Conservation (phyloP, 2,797 vertebrate species). For the Odontamblyopus lacepedii region DNA sequence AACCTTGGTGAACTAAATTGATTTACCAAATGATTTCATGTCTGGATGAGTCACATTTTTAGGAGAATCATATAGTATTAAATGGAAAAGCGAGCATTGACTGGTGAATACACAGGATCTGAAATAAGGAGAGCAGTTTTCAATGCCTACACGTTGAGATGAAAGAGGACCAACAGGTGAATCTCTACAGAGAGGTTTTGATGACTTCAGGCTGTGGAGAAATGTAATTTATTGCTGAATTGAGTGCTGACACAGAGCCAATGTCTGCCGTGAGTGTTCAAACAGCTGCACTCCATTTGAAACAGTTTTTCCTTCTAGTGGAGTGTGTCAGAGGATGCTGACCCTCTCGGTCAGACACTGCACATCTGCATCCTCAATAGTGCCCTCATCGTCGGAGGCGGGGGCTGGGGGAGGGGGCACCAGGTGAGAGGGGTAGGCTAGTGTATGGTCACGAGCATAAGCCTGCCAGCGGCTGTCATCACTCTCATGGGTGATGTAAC, state of each 20-base stretch:
- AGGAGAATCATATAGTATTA: not conserved
- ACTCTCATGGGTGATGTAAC: slow-evolving; percentile 91
- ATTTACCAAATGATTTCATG: slow-evolving; percentile 12
- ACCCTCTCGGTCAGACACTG: slow-evolving; percentile 88
- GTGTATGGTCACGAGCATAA: slow-evolving; percentile 77
- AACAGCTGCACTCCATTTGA: slow-evolving; percentile 27
- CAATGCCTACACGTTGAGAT: slow-evolving; percentile 25
- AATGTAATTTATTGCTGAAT: slow-evolving; percentile 26
- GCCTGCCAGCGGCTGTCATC: slow-evolving; percentile 88
- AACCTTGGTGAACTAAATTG: slow-evolving; percentile 39
- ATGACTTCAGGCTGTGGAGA: slow-evolving; percentile 23
- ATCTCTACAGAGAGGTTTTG: slow-evolving; percentile 9
- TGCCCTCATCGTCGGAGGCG: slow-evolving; percentile 71
- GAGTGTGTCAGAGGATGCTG: slow-evolving; percentile 82
- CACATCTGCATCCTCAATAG: slow-evolving; percentile 77
- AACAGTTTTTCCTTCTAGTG: slow-evolving; percentile 5
- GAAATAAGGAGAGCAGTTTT: slow-evolving; percentile 9
- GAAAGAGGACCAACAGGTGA: slow-evolving; percentile 19
- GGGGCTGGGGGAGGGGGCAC: slow-evolving; percentile 56
- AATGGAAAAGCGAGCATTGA: not conserved
- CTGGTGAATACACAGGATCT: not conserved
- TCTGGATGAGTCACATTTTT: not conserved
- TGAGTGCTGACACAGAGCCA: slow-evolving; percentile 12
- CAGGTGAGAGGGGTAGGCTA: slow-evolving; percentile 78
- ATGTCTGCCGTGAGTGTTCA: slow-evolving; percentile 18